phyloP scores from a whole-genome alignment of 2,888 invertebrate species.

The Carcina quercana region DNA sequence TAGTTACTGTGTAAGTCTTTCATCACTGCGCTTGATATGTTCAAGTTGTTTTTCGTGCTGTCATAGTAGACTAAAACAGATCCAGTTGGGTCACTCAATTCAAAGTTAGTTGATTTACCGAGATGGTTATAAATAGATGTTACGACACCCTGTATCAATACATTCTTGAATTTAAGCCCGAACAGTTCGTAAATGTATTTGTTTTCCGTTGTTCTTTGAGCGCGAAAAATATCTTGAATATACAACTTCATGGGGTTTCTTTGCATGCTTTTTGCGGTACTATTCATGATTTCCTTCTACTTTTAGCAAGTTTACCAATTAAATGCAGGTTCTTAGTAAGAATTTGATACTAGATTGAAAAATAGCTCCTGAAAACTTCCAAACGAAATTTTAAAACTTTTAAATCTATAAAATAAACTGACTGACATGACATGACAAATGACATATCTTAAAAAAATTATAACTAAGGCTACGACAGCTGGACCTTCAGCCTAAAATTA shows the following conservation, averaged over 20 bases:
- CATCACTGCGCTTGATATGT: conserved; percentile 27
- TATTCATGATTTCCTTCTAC: neutral
- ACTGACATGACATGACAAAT: too few species aligned
- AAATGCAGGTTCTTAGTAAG: too few species aligned
- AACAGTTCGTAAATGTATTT: conserved; percentile 58
- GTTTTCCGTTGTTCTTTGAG: conserved; percentile 36
- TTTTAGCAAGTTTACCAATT: too few species aligned
- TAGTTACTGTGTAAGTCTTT: conserved; percentile 38
- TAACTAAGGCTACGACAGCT: too few species aligned
- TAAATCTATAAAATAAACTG: too few species aligned
- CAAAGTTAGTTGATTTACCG: conserved; percentile 35
- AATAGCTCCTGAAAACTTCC: too few species aligned
- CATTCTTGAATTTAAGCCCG: conserved; percentile 51
- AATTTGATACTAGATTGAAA: too few species aligned
- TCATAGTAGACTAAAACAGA: conserved; percentile 53
- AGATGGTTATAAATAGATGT: conserved; percentile 46
- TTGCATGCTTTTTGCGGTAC: conserved; percentile 21
- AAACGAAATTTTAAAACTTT: too few species aligned
- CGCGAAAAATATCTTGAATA: conserved; percentile 61
- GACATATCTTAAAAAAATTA: too few species aligned
- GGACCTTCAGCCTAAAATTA: too few species aligned
- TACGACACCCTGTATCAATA: conserved; percentile 57
- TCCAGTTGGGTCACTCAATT: conserved; percentile 57
- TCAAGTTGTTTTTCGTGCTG: conserved; percentile 37
- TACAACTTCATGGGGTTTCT: conserved; percentile 50